These are phyloP conservation scores for Perccottus glenii DNA, from an alignment of 2,113 vertebrate genomes.

Conservation along the genomic window DNA sequence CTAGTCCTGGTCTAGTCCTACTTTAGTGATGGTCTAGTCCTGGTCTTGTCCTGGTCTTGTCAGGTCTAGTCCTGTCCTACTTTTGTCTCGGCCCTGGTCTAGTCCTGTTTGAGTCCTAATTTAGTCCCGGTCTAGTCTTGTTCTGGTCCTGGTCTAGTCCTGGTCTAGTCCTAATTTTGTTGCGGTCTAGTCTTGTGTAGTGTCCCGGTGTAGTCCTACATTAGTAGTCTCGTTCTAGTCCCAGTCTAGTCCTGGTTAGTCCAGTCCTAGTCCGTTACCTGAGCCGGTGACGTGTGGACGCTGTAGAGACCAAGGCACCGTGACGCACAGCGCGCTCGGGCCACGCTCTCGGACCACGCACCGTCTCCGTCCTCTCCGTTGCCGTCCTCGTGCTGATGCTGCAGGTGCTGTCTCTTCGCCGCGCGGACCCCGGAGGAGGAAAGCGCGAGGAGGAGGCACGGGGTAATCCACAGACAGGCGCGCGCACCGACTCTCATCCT, in stretches of 20 bases:
- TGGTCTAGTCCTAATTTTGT: neutral
- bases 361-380: constrained; percentile 79
- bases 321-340: constrained; percentile 84
- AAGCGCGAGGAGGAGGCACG: constrained; percentile 7
- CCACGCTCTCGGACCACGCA: constrained; percentile 72
- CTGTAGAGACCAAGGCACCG: constrained; percentile 89
- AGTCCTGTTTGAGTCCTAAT: neutral
- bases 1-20: neutral
- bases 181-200: neutral
- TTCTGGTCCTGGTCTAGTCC: neutral
- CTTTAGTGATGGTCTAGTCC: neutral
- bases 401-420: constrained; percentile 58
- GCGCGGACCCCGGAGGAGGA: constrained; percentile 63
- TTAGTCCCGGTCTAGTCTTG: neutral
- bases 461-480: constrained; percentile 59
- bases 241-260: neutral
- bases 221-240: neutral
- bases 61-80: neutral
- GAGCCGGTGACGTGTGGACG: constrained; percentile 46
- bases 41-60: neutral
- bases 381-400: neutral
- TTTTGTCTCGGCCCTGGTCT: neutral
- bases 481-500: neutral
- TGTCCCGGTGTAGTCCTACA: neutral
- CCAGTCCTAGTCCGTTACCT: neutral